Base-by-base conservation (phyloP, 1,140 invertebrate species). In the Acyrthosiphon pisum region DNA sequence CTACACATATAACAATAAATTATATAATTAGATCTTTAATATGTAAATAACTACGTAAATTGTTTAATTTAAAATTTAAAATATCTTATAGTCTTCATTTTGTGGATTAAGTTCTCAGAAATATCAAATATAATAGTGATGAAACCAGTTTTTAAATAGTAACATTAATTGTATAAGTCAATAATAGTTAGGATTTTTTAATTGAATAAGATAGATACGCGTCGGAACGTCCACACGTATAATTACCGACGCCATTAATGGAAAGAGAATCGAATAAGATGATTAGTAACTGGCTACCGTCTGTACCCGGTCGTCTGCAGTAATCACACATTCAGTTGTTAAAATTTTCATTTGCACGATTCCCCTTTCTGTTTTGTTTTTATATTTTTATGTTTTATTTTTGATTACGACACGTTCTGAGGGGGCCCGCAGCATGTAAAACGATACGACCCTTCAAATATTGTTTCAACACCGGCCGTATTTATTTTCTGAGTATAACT, bases 261-360 rank as follows among this genome's bases (percentile, higher is more conserved):
- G 26, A 86, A 30, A 41, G 41, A 46, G 44, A 50, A 88, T 88
- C n/a, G 46, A 37, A 53, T 35, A n/a, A 23, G 88, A 90, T 90
- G 53, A 90, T 90, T 92, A 83, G 68, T 50, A 50, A 92, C 90
- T 50, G 90, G 90, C 90, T 92, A 92, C 90, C 90, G 90, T 83
- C 30, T 53, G 41, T 23, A 26, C 22, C 11, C 83, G 35, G 37
- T 76, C 23, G 37, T 41, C 37, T 48, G 87, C 53, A 6, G 60
- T 91, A 91, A 91, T 60, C 53, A 46, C 41, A 91, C 83, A 50
- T 83, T 91, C 88, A 30, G 53, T 44, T n/a, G 89, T 68, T 68
- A 9, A 68, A 37, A 90, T 90, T 68, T 90, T 56, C 89, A 90
- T 90, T 90, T 90, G 37, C 23, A 60, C 26, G 23, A 68, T 68